These are phyloP conservation scores for Telmatochromis sp. DNA, from an alignment of 2,113 vertebrate species.

Conservation along the genomic window DNA sequence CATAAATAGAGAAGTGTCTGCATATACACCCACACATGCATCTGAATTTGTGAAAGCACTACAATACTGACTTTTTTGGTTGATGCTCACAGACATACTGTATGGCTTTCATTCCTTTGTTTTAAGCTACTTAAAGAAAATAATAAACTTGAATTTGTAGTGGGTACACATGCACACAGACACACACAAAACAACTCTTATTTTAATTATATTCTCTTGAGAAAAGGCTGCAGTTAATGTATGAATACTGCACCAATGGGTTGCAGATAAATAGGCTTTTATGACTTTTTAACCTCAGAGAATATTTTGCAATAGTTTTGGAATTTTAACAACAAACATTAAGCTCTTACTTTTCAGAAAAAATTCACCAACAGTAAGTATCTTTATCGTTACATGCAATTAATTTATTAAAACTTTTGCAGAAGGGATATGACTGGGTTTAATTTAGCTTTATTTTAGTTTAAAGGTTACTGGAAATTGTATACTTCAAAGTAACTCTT, in stretches of 20 bases:
- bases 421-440: neutral
- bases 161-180: neutral
- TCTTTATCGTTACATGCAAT: neutral
- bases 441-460: neutral
- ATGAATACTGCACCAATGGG: neutral
- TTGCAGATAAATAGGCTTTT: neutral
- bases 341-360: neutral
- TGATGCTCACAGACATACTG: neutral
- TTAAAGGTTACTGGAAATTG: neutral
- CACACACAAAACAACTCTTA: neutral
- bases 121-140: neutral
- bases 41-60: neutral
- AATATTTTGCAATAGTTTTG: neutral
- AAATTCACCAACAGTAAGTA: neutral
- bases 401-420: neutral
- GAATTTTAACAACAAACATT: neutral
- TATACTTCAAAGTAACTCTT: neutral
- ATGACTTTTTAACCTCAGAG: neutral
- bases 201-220: neutral
- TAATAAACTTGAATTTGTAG: neutral
- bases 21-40: neutral
- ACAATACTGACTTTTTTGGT: neutral
- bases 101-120: neutral
- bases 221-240: neutral
- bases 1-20: conserved; percentile 9